Evolutionary conservation across 2,888 invertebrate genomes (phyloP), one percentile per base, ranked within the genome.

Genomic region (Calameuta idolon): DNA sequence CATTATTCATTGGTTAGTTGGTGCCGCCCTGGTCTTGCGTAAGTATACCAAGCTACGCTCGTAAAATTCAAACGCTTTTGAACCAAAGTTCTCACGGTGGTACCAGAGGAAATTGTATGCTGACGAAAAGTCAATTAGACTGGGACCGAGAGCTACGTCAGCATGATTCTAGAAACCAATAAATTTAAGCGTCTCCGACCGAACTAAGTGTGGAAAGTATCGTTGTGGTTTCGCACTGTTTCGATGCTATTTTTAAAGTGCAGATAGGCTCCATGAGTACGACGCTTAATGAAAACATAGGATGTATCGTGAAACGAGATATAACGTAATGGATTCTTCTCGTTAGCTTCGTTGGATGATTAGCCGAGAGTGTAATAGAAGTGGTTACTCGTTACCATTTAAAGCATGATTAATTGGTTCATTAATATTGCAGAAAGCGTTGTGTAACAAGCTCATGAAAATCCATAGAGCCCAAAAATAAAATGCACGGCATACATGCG

Each of bases 121-220:
- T 23, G 23, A 80, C 81, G 87, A 85, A 88, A 87, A 88, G 88
- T 87, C 88, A 88, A 87, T 87, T 87, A 88, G 88, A 85, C 82
- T 81, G 86, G 83, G 82, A 83, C 82, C 85, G 84, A 86, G 83
- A 86, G 82, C 82, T 80, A 84, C 4, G 83, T 87, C 87, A 83
- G 81, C 87, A 82, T 84, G 86, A 88, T 87, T 87, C 87, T 83
- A 81, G 83, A 87, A 86, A 85, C 84, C 84, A 83, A 86, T 88
- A 88, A 88, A 87, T 88, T 87, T 81, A 71, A 23, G 23, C 2
- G 15, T 55, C 9, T 23, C 55, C 23, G 55, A 23, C 2, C 23
- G 55, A 9, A 23, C 1, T 23, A 55, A 55, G 23, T 23, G 23
- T 23, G 55, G 2, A 55, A 15, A 15, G 55, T 23, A 55, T 55